Percentiles rank a stretch among this genome's conserved stretches.
Evolutionary conservation across 2,888 invertebrate genomes (phyloP).

Genomic region (Rhaphigaster nebulosa): DNA sequence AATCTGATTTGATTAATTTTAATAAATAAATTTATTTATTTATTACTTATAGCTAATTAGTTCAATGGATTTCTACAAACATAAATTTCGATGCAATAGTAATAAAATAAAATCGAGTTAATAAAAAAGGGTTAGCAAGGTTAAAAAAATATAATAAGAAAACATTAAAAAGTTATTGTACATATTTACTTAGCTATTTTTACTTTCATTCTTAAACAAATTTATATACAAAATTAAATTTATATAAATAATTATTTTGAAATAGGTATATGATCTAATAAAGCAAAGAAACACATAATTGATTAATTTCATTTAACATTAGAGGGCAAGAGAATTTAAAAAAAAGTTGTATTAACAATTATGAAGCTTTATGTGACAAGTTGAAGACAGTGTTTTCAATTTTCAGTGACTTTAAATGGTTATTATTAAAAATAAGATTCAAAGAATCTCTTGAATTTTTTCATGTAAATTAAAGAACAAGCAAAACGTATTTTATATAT

Average conservation of each 20-base stretch:
- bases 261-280: background rate
- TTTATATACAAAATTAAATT: background rate
- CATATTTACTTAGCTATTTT: background rate
- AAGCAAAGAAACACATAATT: background rate
- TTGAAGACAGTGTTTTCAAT: no score
- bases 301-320: background rate
- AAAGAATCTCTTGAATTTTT: no score
- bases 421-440: no score
- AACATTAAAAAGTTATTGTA: background rate
- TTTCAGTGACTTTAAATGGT: no score
- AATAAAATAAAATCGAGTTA: background rate
- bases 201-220: background rate
- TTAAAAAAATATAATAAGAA: background rate
- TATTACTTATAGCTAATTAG: background rate
- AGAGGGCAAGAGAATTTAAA: no score
- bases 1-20: no score
- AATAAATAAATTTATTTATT: background rate
- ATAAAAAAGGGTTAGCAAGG: background rate
- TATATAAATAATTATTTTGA: background rate
- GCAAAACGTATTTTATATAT: background rate
- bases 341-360: no score
- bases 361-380: no score
- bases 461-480: no score
- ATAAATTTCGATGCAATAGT: background rate
- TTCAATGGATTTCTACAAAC: background rate